phyloP scores from a whole-genome alignment of 2,888 invertebrate species.

The Homarus gammarus region DNA sequence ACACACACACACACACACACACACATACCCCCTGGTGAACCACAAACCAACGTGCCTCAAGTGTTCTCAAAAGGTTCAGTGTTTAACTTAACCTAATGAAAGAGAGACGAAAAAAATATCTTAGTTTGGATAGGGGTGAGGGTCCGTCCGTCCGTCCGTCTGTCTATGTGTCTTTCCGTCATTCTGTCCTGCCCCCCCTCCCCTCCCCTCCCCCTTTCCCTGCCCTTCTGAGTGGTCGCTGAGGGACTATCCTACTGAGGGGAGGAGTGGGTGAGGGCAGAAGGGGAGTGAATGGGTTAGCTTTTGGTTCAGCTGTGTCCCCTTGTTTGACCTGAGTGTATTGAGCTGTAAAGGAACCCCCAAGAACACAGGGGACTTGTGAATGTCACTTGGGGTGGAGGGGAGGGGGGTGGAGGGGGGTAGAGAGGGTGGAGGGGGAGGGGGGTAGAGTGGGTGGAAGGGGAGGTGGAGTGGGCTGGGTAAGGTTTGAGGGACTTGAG shows the following conservation, averaged over 20 bases:
- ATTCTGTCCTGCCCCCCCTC: background rate
- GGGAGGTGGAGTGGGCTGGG: background rate
- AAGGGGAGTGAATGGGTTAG: background rate
- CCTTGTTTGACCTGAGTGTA: constrained; percentile 6
- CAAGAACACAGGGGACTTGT: background rate
- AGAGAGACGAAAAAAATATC: too few species aligned
- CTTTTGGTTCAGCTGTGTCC: background rate
- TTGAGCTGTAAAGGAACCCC: constrained; percentile 2
- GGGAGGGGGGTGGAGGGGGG: background rate
- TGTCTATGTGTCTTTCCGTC: too few species aligned
- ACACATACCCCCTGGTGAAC: too few species aligned
- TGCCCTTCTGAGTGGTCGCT: constrained; percentile 1
- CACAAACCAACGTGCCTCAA: too few species aligned
- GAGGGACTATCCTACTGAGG: constrained; percentile 14
- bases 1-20: too few species aligned
- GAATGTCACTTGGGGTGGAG: background rate
- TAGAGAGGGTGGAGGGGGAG: background rate
- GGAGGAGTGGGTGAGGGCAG: background rate
- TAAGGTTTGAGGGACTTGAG: background rate
- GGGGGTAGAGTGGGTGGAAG: background rate
- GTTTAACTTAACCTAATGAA: too few species aligned
- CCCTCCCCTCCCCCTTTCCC: background rate
- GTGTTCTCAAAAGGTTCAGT: too few species aligned
- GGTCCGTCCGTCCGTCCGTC: too few species aligned
- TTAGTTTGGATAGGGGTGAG: too few species aligned